Evolutionary conservation across 2,888 invertebrate genomes (phyloP).

Genomic region (Phania funesta): DNA sequence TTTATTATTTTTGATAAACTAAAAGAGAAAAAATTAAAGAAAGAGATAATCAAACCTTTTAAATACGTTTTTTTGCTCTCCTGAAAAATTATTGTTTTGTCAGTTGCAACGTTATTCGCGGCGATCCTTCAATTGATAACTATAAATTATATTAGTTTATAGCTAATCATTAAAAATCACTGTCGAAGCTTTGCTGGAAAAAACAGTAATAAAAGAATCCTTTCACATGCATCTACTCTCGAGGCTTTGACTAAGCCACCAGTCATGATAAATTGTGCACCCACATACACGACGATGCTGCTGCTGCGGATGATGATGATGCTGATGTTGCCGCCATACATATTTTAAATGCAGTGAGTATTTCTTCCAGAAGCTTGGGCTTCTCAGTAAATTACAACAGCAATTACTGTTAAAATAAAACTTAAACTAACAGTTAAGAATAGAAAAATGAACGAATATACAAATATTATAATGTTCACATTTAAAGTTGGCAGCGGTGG

Average conservation of each 20-base stretch:
- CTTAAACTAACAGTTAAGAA: constrained; percentile 9
- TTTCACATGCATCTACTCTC: constrained; percentile 21
- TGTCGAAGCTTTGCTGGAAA: background rate
- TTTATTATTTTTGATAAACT: no score
- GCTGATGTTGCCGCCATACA: constrained; percentile 12
- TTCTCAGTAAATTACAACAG: constrained; percentile 21
- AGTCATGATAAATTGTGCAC: constrained; percentile 53
- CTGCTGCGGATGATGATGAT: constrained; percentile 26
- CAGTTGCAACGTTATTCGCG: no score
- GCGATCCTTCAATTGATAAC: no score
- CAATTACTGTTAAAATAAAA: constrained; percentile 32
- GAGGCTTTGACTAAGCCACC: constrained; percentile 50
- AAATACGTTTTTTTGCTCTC: no score
- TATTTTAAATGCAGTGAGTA: constrained; percentile 15
- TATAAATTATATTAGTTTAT: no score
- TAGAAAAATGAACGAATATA: background rate
- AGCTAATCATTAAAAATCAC: no score
- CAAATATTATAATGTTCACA: background rate
- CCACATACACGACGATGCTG: constrained; percentile 1
- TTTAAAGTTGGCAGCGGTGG: background rate
- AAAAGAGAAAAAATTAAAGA: no score
- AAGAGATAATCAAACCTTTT: no score
- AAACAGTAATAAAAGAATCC: background rate
- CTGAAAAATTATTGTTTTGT: no score
- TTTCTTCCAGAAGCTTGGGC: background rate